Percentiles rank a stretch among this genome's conserved stretches.
phyloP scores from a whole-genome alignment of 1,140 invertebrate species.

The Harlomillsia oculata region DNA sequence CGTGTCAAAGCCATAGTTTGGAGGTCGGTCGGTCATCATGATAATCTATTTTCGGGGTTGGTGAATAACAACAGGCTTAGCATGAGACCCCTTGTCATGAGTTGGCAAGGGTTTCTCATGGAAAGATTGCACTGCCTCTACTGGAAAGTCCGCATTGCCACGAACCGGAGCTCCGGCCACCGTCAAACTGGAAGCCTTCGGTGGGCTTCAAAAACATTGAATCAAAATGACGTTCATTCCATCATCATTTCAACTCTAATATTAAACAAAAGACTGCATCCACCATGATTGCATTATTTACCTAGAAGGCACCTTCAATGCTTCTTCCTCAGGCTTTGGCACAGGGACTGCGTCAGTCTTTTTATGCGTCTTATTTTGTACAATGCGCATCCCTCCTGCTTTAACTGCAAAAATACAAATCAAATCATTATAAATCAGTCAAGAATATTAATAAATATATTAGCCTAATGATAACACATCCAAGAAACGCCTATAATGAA shows the following conservation, averaged over 20 bases:
- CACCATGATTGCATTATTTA: slow-evolving; percentile 21
- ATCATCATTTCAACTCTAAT: slow-evolving; percentile 4
- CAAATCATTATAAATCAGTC: too few species aligned
- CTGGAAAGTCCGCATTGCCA: slow-evolving; percentile 79
- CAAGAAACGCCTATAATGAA: too few species aligned
- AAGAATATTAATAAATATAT: too few species aligned
- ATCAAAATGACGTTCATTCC: background rate
- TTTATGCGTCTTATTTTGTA: slow-evolving; percentile 65
- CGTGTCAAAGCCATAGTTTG: slow-evolving; percentile 1
- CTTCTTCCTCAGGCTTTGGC: slow-evolving; percentile 37
- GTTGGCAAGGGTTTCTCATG: slow-evolving; percentile 63
- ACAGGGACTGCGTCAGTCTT: slow-evolving; percentile 39
- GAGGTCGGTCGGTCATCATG: background rate
- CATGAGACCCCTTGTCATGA: slow-evolving; percentile 46
- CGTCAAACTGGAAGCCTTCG: slow-evolving; percentile 54
- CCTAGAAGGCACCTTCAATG: slow-evolving; percentile 43
- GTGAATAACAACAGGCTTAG: slow-evolving; percentile 54
- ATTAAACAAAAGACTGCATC: too few species aligned
- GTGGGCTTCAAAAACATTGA: slow-evolving; percentile 46
- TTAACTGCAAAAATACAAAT: slow-evolving; percentile 55
- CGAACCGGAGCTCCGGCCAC: slow-evolving; percentile 63
- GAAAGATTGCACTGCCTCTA: slow-evolving; percentile 69
- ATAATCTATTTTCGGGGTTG: slow-evolving; percentile 67
- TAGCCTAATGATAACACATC: too few species aligned
- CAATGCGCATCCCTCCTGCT: slow-evolving; percentile 83